Percentiles rank a stretch among this genome's conserved stretches.
phyloP scores from a whole-genome alignment of 2,888 invertebrate genomes.

The Pseudeuparius sepicola region DNA sequence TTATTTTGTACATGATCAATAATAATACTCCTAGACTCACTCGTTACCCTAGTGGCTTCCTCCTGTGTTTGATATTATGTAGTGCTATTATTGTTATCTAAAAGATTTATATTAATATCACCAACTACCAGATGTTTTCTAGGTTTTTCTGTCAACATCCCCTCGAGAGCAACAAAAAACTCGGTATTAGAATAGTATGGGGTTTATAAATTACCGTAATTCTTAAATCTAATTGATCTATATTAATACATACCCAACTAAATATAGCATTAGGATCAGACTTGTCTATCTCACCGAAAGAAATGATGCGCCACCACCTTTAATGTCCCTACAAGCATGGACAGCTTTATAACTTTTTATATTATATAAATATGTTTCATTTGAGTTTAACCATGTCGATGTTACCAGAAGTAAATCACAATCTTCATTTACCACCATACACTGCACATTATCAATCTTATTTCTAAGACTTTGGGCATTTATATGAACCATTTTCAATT shows the following conservation, averaged over 20 bases:
- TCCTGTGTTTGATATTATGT: too few relatives aligned
- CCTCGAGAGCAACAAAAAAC: too few relatives aligned
- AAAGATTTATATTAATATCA: too few relatives aligned
- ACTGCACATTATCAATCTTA: slow-evolving; percentile 10
- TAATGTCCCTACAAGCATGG: slow-evolving; percentile 10
- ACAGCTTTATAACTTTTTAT: slow-evolving; percentile 9
- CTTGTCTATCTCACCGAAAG: slow-evolving; percentile 8
- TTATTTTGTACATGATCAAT: slow-evolving; percentile 3
- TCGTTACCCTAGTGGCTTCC: slow-evolving; percentile 3
- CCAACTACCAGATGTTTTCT: too few relatives aligned
- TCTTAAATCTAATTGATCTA: slow-evolving; percentile 6
- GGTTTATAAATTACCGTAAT: slow-evolving; percentile 10
- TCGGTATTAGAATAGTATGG: too few relatives aligned
- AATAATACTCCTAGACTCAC: neutral
- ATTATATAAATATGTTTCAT: slow-evolving; percentile 5
- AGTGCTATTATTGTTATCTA: too few relatives aligned
- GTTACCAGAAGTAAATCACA: slow-evolving; percentile 10
- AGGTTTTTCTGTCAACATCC: too few relatives aligned
- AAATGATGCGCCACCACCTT: slow-evolving; percentile 10
- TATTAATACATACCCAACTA: slow-evolving; percentile 9
- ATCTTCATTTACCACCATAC: slow-evolving; percentile 5
- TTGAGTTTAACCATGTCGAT: slow-evolving; percentile 9
- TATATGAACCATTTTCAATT: slow-evolving; percentile 8
- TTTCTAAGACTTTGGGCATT: slow-evolving; percentile 10
- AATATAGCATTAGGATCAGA: neutral